Evolutionary conservation across 2,888 invertebrate genomes (phyloP), one percentile per base, ranked within the genome.

Genomic region (Athrips mouffetella): DNA sequence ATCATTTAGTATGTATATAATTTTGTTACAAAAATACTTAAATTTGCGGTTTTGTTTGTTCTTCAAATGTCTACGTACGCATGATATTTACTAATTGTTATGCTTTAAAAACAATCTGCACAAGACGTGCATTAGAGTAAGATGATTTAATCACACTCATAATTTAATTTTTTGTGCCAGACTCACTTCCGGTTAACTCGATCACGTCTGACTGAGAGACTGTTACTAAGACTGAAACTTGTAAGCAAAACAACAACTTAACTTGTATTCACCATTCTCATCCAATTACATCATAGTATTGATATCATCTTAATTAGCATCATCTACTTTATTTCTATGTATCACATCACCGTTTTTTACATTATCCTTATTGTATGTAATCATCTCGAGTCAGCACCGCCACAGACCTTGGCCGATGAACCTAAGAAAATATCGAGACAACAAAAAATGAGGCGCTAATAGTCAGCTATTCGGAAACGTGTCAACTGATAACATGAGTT

Each of bases 401-500:
- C 45, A 18, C 7, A 58, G 58, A 57, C 62, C 63, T 65, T 65
- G 63, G 58, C 50, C 58, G 54, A 55, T 57, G 63, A 62, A 63
- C 62, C 55, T 56, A 45, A 50, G 41, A 42, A 48, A 52, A 58
- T 47, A 53, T 56, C 45, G 30, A 44, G 44, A 45, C n/a, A 51
- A 51, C 18, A 52, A 52, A 57, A 45, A 46, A 44, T 27, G 8
- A 44, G 13, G 51, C 44, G 35, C 42, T 52, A 55, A 53, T 45
- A 50, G 51, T 54, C 51, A 23, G 33, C 49, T 51, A 53, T 59
- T 44, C 49, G 47, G 48, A 50, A 44, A 49, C 40, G 53, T 67
- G 68, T 69, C 67, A 70, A 73, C 44, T 59, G 73, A 77, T 76
- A 81, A 65, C 67, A 65, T 68, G 67, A 67, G 59, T 55, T 56